Conservation (phyloP, 2,797 vertebrate species). For the Helostoma temminkii region DNA sequence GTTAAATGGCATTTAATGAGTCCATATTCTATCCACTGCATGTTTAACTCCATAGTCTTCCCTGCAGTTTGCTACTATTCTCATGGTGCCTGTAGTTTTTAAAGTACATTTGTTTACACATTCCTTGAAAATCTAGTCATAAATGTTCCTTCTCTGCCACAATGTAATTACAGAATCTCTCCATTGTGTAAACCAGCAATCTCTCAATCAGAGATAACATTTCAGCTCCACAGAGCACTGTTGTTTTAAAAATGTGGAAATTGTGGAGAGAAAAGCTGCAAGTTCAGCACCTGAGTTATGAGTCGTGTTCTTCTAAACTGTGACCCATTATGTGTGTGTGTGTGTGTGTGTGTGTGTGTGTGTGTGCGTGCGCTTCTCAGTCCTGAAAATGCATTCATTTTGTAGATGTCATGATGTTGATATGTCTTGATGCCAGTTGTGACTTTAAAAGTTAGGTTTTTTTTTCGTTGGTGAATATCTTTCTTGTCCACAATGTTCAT, state of each 20-base stretch:
- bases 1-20: not conserved
- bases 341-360: not conserved
- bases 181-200: slow-evolving; percentile 2
- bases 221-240: not conserved
- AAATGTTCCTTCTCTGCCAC: not conserved
- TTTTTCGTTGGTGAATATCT: not conserved
- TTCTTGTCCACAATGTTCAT: not conserved
- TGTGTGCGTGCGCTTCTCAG: not conserved
- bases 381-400: not conserved
- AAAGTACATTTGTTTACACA: slow-evolving; percentile 18
- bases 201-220: not conserved
- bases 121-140: not conserved
- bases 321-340: no score
- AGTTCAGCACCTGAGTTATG: not conserved
- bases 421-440: not conserved
- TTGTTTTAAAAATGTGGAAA: slow-evolving; percentile 5
- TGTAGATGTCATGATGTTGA: not conserved
- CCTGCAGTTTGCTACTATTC: not conserved
- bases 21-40: not conserved
- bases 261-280: not conserved
- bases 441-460: not conserved
- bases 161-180: slow-evolving; percentile 10
- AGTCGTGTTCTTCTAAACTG: slow-evolving; percentile 1
- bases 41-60: not conserved
- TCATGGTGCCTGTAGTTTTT: not conserved